Conservation (phyloP, 2,888 invertebrate species). For the Gandaritis pyraliata region DNA sequence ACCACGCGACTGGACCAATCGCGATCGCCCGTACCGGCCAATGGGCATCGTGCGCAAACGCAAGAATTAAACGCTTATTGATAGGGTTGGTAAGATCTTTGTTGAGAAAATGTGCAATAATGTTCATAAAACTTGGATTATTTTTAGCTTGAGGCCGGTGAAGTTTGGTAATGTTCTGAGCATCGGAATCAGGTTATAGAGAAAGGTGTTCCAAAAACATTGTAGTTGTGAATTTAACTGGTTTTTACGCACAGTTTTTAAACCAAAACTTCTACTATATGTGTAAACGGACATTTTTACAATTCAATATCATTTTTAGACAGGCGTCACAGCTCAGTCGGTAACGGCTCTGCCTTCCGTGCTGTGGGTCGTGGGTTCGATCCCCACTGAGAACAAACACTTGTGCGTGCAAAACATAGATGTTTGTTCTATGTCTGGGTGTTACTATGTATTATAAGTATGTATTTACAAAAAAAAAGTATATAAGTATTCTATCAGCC, state of each 20-base stretch:
- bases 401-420: too few species aligned
- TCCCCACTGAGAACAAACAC: too few species aligned
- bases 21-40: constrained; percentile 60
- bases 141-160: constrained; percentile 1
- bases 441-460: too few species aligned
- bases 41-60: constrained; percentile 67
- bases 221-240: not conserved
- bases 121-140: not conserved
- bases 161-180: not conserved
- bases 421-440: too few species aligned
- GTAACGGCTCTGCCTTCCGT: too few species aligned
- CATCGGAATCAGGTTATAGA: constrained; percentile 1
- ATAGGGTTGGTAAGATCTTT: constrained; percentile 61
- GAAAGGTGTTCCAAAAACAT: not conserved
- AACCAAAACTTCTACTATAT: too few species aligned
- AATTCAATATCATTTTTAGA: too few species aligned
- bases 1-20: constrained; percentile 65
- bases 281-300: too few species aligned
- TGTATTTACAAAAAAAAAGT: too few species aligned
- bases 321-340: too few species aligned
- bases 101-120: constrained; percentile 31
- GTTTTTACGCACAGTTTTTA: not conserved
- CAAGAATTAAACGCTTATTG: constrained; percentile 75
- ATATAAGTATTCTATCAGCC: too few species aligned
- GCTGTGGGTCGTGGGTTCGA: too few species aligned